These are phyloP conservation scores for Plectus sambesii DNA, from an alignment of 1,140 invertebrate species.

Conservation along the genomic window DNA sequence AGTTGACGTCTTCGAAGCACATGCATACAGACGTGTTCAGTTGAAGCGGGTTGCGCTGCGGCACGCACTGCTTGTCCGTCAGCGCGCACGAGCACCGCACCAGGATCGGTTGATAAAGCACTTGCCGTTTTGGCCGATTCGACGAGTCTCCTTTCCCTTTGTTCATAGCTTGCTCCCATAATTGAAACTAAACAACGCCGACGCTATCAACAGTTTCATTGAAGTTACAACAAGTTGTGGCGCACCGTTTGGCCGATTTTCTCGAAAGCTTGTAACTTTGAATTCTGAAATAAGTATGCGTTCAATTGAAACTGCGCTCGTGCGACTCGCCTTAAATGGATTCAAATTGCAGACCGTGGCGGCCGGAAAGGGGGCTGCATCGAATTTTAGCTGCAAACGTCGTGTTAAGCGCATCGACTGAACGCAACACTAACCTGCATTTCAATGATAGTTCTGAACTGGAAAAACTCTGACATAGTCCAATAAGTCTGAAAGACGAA, in stretches of 20 bases:
- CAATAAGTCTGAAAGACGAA: conserved; percentile 43
- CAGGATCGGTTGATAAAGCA: conserved; percentile 40
- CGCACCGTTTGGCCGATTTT: too few species aligned
- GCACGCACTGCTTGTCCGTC: conserved; percentile 40
- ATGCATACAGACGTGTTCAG: conserved; percentile 42
- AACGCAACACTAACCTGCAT: conserved; percentile 46
- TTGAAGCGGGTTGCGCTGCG: conserved; percentile 42
- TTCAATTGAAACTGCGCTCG: conserved; percentile 27
- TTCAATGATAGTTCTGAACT: conserved; percentile 44
- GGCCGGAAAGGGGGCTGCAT: conserved; percentile 42
- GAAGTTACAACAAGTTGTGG: too few species aligned
- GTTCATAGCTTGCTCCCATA: conserved; percentile 40
- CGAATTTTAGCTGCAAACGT: neutral
- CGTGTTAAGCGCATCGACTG: conserved; percentile 12
- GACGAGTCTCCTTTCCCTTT: conserved; percentile 14
- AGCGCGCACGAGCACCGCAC: conserved; percentile 39
- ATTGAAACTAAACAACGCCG: conserved; percentile 30
- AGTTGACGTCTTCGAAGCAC: conserved; percentile 40
- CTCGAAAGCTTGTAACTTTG: neutral
- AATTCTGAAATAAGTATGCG: conserved; percentile 1
- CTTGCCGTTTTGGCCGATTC: conserved; percentile 28
- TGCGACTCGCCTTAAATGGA: conserved; percentile 39
- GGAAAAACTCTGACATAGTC: conserved; percentile 40
- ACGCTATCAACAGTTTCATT: too few species aligned
- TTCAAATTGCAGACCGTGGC: conserved; percentile 44